Conservation (phyloP, 2,888 invertebrate species). For the Fragum sueziense region DNA sequence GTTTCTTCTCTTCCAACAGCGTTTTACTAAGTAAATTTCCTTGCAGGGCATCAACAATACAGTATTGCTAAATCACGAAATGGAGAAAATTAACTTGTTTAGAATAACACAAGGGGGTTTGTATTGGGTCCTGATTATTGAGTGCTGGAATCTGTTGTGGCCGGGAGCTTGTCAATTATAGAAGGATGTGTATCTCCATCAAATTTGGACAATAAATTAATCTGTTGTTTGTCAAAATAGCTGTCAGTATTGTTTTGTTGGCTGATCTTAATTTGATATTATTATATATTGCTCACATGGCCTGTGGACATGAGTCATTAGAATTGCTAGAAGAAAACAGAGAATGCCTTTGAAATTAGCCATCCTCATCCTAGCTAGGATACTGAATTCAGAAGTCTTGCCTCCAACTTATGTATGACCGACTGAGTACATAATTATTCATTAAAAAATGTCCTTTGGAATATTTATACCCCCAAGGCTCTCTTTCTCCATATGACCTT, state of each 20-base stretch:
- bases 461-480: too few species aligned
- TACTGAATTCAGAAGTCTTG: too few species aligned
- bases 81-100: too few species aligned
- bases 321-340: background rate
- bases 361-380: background rate
- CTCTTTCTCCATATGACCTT: too few species aligned
- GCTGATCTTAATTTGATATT: constrained; percentile 39
- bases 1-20: too few species aligned
- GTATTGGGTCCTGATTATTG: constrained; percentile 35
- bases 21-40: too few species aligned
- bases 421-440: too few species aligned
- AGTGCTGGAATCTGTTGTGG: constrained; percentile 46
- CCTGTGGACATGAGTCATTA: constrained; percentile 25
- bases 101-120: constrained; percentile 4
- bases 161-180: constrained; percentile 52
- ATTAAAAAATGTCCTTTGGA: too few species aligned
- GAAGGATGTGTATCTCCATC: constrained; percentile 51
- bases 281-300: constrained; percentile 39
- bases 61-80: too few species aligned
- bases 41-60: too few species aligned
- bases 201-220: constrained; percentile 57
- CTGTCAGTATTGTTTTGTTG: constrained; percentile 50
- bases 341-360: background rate
- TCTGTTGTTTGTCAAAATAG: constrained; percentile 57
- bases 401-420: too few species aligned